Base-by-base conservation (phyloP, 2,888 invertebrate species). In the Drosophila pseudotakahashii region DNA sequence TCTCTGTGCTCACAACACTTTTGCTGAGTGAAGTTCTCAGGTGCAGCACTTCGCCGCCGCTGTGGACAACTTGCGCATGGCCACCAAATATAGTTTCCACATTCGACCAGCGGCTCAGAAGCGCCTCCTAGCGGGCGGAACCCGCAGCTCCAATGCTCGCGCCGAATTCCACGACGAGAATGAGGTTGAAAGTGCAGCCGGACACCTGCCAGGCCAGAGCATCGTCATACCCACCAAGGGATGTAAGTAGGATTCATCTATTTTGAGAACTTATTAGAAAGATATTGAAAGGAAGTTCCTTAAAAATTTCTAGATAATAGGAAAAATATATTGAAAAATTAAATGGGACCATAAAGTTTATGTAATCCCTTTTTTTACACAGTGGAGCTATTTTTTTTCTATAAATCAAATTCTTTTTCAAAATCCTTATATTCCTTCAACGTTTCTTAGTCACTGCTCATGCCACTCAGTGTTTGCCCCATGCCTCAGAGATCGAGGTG, bases 161-260 rank as follows among this genome's bases (percentile, higher is more conserved):
- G 92, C 89, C 0, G 93, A 93, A 58, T 89, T 92, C 19, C 92
- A 93, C 71, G 92, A 89, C 13, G 88, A 82, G 48, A 92, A 92
- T 57, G 91, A 92, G 78, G 84, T 92, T 47, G 91, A 91, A 58
- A 81, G 90, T 59, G 73, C 45, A 50, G 45, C 62, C 7, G 71
- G 54, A 4, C 93, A 93, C n/a, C 93, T 93, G 59, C 93, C 94
- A 48, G 93, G 94, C 48, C 95, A 95, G 81, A 94, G 94, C 82
- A 95, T 96, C 70, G 94, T 96, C 34, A 94, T 96, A 67, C 95
- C 96, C 32, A 96, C 96, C 10, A 96, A 96, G 94, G 96, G 96
- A 93, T 96, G 96, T 96, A 93, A 95, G 96, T 88, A 45, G 30
- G 23, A 7, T 30, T 2, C 3, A 47, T 11, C 13, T 34, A 34